Base-by-base conservation (phyloP, 2,797 vertebrate species). In the Rhinella marina region DNA sequence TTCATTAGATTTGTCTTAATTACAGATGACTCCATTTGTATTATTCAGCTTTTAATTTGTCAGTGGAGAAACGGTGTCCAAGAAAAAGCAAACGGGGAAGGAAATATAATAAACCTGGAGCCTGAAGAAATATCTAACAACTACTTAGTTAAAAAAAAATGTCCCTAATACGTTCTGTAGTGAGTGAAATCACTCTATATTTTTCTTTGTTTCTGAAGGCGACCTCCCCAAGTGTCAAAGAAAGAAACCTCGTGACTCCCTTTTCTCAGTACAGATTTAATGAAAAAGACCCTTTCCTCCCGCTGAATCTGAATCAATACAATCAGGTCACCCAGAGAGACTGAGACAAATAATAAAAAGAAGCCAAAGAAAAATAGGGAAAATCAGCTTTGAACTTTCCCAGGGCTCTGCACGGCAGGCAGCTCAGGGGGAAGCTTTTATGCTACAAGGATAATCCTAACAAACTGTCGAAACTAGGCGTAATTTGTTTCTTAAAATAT, bases 301-400 rank as follows among this genome's bases (percentile, higher is more conserved):
- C 29, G 78, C 78, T 81, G 64, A 66, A 81, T 59, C 27, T 25
- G n/a, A 62, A 75, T 87, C 86, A 75, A 75, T 82, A 68, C 32
- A 78, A 72, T 81, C 66, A 54, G 79, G 70, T 66, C 48, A 64
- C 80, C 80, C 14, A 77, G 41, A 56, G 70, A 76, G 80, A 87
- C 41, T 64, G 57, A 87, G 19, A 66, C 70, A 62, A 73, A 61
- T 73, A 75, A 82, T 54, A 75, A 84, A 77, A 62, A 61, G 56
- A 13, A 81, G 54, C 19, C 52, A 86, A 50, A 72, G 64, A 73
- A n/a, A 82, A 76, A 54, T 64, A 82, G 80, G 48, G 54, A 68
- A 83, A 78, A 57, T 29, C 73, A 25, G 81, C 78, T 82, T 77
- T 87, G 59, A 87, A 82, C 73, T 83, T 87, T 84, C 81, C 61